Base-by-base conservation (phyloP, 2,113 vertebrate genomes). In the Lipophrys pholis region DNA sequence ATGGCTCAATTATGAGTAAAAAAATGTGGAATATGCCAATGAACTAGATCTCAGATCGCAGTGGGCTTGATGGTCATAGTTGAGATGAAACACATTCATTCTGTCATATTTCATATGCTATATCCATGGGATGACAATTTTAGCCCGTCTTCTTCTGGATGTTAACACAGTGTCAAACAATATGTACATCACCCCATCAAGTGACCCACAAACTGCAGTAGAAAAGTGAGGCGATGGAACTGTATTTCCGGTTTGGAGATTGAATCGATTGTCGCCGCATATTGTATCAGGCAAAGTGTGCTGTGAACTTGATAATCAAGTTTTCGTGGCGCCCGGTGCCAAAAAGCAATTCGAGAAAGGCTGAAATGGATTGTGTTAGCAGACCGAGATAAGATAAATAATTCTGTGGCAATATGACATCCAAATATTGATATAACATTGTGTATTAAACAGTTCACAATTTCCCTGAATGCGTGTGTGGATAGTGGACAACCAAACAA, bases 221-320 rank as follows among this genome's bases (percentile, higher is more conserved):
- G 74, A 60, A 30, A 61, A 67, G 38, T 1, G 0, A 48, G 10
- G 30, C 7, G 30, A n/a, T 8, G 5, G 5, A 11, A 0, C 16
- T 16, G 52, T 30, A 48, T 69, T 39, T 68, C 9, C 53, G 51
- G 41, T 48, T n/a, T 62, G 21, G 56, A 78, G 52, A 82, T 38
- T n/a, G 65, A 82, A 73, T 82, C 77, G 69, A 87, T 83, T 87
- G 69, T 67, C 80, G 8, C 86, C 84, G 84, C 83, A 90, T 86
- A 87, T 73, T 71, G 67, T 77, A 82, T 78, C 62, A 48, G 48
- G 51, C 40, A 36, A 55, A 73, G 67, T 72, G 74, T 74, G 76
- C 38, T 60, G 64, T 74, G 83, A 87, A 82, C 79, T 83, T 60
- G 78, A 65, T 81, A 83, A 88, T 85, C 70, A 80, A 78, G 59